These are phyloP conservation scores for Holacanthella duospinosa DNA, from an alignment of 2,888 invertebrate species.

Conservation along the genomic window DNA sequence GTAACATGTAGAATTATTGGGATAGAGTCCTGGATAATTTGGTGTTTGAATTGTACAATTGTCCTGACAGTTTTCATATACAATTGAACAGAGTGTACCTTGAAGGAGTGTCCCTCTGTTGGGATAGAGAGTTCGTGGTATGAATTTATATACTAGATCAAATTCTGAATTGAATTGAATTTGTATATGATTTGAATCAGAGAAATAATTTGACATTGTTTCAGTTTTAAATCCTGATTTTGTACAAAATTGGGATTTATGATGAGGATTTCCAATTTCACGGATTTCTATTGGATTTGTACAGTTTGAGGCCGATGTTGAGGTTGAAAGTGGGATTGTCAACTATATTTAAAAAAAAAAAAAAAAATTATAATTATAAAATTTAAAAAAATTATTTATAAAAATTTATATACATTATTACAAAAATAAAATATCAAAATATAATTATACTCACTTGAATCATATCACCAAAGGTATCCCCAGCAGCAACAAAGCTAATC, in stretches of 20 bases:
- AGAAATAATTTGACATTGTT: constrained; percentile 52
- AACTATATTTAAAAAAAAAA: too few species aligned
- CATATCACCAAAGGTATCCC: constrained; percentile 68
- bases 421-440: too few species aligned
- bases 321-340: background rate
- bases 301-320: background rate
- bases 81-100: constrained; percentile 68
- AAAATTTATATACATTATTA: too few species aligned
- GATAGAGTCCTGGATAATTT: constrained; percentile 82
- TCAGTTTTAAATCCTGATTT: constrained; percentile 44
- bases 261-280: background rate
- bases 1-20: constrained; percentile 71
- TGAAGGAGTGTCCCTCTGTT: constrained; percentile 58
- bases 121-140: constrained; percentile 49
- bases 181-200: background rate
- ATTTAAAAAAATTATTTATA: too few species aligned
- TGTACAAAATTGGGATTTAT: background rate
- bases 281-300: background rate
- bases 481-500: constrained; percentile 71
- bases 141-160: constrained; percentile 72
- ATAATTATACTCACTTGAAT: constrained; percentile 63
- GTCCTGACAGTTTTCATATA: constrained; percentile 61
- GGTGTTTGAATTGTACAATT: constrained; percentile 70
- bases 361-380: background rate
- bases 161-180: constrained; percentile 50